A percentile compares a stretch with the other conserved stretches of the same genome.
phyloP scores from a whole-genome alignment of 92 coral and sea anemone genomes.

The Palythoa grandiflora region DNA sequence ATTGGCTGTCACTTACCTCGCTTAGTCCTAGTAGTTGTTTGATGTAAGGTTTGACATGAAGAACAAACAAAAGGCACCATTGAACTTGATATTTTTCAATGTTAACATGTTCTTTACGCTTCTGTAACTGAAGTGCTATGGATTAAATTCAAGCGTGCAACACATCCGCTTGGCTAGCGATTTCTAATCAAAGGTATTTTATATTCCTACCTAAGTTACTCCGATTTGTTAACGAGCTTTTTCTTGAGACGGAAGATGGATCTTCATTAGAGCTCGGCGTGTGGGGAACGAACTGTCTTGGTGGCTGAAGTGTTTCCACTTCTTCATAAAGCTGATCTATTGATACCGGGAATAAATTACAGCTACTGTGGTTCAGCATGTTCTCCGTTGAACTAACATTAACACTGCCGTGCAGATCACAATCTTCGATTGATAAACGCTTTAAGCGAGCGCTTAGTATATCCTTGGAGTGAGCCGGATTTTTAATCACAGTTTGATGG shows the following conservation, averaged over 20 bases:
- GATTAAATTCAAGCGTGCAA: too few relatives aligned
- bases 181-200: too few relatives aligned
- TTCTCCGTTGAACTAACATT: slow-evolving; percentile 23
- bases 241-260: background rate
- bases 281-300: background rate
- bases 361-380: slow-evolving; percentile 20
- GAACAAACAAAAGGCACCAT: too few relatives aligned
- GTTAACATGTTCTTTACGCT: too few relatives aligned
- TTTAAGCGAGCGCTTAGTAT: slow-evolving; percentile 12
- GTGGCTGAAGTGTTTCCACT: slow-evolving; percentile 35
- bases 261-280: slow-evolving; percentile 33
- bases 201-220: slow-evolving; percentile 15
- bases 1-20: too few relatives aligned
- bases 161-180: too few relatives aligned
- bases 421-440: slow-evolving; percentile 3
- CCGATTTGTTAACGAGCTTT: background rate
- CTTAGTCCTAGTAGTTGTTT: too few relatives aligned
- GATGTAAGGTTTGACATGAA: too few relatives aligned
- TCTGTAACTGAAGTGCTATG: too few relatives aligned
- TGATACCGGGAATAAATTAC: slow-evolving; percentile 45
- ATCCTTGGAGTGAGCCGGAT: background rate
- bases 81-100: too few relatives aligned
- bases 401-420: slow-evolving; percentile 6
- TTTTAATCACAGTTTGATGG: slow-evolving; percentile 11
- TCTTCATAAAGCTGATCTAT: slow-evolving; percentile 39